phyloP scores from a whole-genome alignment of 2,113 vertebrate genomes.

The Muntiacus reevesi region DNA sequence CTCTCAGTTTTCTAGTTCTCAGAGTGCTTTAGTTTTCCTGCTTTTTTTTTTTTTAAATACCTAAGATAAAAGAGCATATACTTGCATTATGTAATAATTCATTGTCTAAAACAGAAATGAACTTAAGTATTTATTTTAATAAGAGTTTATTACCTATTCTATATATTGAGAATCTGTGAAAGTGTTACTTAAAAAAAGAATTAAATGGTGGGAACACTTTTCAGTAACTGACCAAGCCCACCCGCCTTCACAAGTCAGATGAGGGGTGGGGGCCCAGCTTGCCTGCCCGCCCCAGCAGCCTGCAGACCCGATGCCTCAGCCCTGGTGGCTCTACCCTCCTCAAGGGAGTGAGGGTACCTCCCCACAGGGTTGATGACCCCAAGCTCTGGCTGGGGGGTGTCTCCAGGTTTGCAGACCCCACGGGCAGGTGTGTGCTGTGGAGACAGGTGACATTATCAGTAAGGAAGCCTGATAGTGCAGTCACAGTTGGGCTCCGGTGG shows the following conservation, averaged over 20 bases:
- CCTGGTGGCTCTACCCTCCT: neutral
- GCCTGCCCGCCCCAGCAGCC: neutral
- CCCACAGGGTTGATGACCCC: neutral
- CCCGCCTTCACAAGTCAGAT: conserved; percentile 1
- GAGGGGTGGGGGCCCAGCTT: neutral
- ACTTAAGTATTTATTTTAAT: conserved; percentile 63
- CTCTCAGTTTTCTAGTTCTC: neutral
- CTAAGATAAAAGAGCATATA: neutral
- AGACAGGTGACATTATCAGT: neutral
- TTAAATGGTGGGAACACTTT: neutral
- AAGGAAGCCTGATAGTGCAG: neutral
- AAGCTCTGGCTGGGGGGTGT: neutral
- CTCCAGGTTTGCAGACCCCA: neutral
- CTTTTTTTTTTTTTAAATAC: neutral
- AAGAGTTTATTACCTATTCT: conserved; percentile 25
- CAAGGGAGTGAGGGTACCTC: neutral
- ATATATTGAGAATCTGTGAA: neutral
- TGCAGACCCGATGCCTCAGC: neutral
- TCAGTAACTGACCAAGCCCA: neutral
- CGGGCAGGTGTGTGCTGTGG: neutral
- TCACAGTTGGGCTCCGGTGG: neutral
- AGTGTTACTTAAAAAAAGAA: conserved; percentile 16
- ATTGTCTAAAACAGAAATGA: conserved; percentile 48
- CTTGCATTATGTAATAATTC: neutral
- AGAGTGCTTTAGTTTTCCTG: neutral